Evolutionary conservation across 2,888 invertebrate species (phyloP).

Genomic region (Orthosia gothica): DNA sequence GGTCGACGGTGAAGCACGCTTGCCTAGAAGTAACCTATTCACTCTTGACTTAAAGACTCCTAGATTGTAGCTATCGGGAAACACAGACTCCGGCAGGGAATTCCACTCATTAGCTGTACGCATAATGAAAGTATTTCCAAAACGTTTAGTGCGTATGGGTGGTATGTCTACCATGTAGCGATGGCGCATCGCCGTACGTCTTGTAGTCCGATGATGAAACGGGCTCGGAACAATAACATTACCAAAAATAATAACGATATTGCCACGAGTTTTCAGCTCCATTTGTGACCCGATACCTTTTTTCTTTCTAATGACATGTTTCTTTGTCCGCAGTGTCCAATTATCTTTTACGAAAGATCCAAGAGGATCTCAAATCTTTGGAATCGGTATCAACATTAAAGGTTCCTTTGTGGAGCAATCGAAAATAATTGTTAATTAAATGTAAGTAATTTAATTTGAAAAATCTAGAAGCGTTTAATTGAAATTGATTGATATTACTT

Average conservation of each 20-base stretch:
- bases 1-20: too few relatives aligned
- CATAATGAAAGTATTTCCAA: too few relatives aligned
- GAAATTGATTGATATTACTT: conserved; percentile 28
- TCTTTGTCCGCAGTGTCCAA: conserved; percentile 66
- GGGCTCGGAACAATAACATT: too few relatives aligned
- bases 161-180: too few relatives aligned
- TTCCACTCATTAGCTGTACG: too few relatives aligned
- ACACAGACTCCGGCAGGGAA: too few relatives aligned
- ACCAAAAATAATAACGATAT: conserved; percentile 6
- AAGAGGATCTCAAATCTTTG: conserved; percentile 34
- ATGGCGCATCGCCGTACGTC: too few relatives aligned
- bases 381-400: conserved; percentile 50
- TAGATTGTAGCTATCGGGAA: too few relatives aligned
- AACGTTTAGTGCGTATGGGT: too few relatives aligned
- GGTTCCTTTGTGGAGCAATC: conserved; percentile 41
- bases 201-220: too few relatives aligned
- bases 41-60: too few relatives aligned
- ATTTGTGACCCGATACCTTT: conserved; percentile 66
- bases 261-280: conserved; percentile 53
- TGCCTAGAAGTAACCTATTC: too few relatives aligned
- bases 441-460: conserved; percentile 47
- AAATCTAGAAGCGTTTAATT: conserved; percentile 30
- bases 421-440: conserved; percentile 55
- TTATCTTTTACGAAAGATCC: conserved; percentile 58
- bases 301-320: conserved; percentile 67